A percentile compares a stretch with the other conserved stretches of the same genome.
phyloP scores from a whole-genome alignment of 1,140 invertebrate species.

The Onthophagus taurus region DNA sequence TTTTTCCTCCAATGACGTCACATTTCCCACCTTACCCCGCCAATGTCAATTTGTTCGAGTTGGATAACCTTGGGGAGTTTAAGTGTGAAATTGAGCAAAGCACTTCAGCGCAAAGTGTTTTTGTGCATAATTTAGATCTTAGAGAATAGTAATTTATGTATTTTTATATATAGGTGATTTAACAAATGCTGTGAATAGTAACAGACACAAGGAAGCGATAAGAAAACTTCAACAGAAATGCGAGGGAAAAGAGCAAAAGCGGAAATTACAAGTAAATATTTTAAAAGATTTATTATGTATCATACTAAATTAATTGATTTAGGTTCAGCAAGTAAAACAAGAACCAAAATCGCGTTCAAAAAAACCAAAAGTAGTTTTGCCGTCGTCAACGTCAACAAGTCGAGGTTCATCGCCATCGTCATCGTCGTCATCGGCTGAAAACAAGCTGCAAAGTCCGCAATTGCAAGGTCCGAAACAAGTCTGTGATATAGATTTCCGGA shows the following conservation, averaged over 20 bases:
- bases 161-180: conserved; percentile 12
- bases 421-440: too few relatives aligned
- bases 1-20: too few relatives aligned
- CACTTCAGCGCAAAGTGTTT: not conserved
- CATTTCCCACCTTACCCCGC: too few relatives aligned
- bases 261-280: conserved; percentile 50
- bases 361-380: conserved; percentile 8
- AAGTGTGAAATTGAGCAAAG: too few relatives aligned
- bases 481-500: conserved; percentile 36
- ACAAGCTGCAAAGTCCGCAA: conserved; percentile 2
- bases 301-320: not conserved
- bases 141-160: conserved; percentile 1
- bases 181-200: conserved; percentile 22
- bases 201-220: conserved; percentile 52
- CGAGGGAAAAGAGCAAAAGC: conserved; percentile 63
- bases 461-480: conserved; percentile 31
- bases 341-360: conserved; percentile 8
- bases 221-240: conserved; percentile 56
- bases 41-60: too few relatives aligned
- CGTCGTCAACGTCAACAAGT: not conserved
- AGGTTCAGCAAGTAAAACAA: conserved; percentile 4
- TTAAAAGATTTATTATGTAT: not conserved
- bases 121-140: not conserved
- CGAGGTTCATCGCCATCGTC: too few relatives aligned
- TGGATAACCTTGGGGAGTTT: too few relatives aligned